Evolutionary conservation across 1,140 invertebrate genomes (phyloP).

Genomic region (Procambarus virginalis): DNA sequence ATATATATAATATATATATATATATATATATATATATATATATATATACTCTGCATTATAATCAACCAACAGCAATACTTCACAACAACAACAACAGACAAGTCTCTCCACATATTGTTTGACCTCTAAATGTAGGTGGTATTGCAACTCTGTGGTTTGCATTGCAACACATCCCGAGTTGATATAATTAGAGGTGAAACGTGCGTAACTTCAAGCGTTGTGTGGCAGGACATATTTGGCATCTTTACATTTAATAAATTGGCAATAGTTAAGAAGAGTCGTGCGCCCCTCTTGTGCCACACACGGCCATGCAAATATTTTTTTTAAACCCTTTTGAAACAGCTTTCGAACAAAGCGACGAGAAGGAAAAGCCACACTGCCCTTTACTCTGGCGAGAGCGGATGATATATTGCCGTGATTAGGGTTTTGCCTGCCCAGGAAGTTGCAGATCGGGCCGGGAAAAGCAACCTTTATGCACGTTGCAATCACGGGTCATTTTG

Average conservation of each 20-base stretch:
- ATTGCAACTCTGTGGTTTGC: background rate
- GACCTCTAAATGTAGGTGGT: background rate
- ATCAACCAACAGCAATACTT: background rate
- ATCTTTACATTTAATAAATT: background rate
- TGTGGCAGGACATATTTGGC: background rate
- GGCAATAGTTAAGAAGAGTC: background rate
- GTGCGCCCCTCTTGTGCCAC: background rate
- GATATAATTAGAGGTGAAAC: background rate
- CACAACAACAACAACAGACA: background rate
- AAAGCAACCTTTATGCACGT: background rate
- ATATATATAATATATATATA: background rate
- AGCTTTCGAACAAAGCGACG: background rate
- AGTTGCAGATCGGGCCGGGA: background rate
- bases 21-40: no score
- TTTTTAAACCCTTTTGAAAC: background rate
- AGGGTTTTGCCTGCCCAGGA: background rate
- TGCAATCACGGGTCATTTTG: background rate
- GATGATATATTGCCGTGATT: conserved; percentile 5
- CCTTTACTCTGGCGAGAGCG: background rate
- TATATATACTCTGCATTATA: background rate
- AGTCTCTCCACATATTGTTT: background rate
- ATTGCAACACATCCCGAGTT: conserved; percentile 2
- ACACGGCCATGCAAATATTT: background rate
- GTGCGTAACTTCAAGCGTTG: background rate
- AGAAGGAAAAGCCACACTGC: background rate